Conservation (phyloP, 2,888 invertebrate species). For the Brenthis ino region DNA sequence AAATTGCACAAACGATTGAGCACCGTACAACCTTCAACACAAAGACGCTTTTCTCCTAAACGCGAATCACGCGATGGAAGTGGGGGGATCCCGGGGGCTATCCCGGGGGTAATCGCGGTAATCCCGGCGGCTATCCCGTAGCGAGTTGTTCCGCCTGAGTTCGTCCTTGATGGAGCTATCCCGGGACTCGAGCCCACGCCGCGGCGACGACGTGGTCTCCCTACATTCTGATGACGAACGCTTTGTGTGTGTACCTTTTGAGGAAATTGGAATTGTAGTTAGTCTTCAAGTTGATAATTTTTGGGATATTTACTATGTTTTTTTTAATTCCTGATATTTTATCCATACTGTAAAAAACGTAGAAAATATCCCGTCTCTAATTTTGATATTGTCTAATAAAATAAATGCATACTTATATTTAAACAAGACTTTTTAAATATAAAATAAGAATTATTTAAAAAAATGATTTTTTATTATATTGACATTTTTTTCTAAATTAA, state of each 20-base stretch:
- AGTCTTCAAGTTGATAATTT: no score
- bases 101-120: slow-evolving; percentile 49
- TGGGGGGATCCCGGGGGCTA: slow-evolving; percentile 52
- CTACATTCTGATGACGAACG: slow-evolving; percentile 78
- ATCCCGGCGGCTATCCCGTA: slow-evolving; percentile 62
- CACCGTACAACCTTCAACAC: slow-evolving; percentile 39
- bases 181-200: slow-evolving; percentile 66
- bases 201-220: slow-evolving; percentile 65
- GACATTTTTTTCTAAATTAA: no score
- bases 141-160: slow-evolving; percentile 69
- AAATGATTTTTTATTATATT: no score
- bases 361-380: no score
- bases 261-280: neutral
- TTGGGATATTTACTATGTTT: no score
- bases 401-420: no score
- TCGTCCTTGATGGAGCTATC: slow-evolving; percentile 66
- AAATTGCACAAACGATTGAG: slow-evolving; percentile 22
- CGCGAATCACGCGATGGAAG: slow-evolving; percentile 64
- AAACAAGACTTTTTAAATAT: no score
- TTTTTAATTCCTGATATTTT: no score
- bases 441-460: no score
- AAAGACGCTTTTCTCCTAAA: slow-evolving; percentile 24
- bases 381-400: no score
- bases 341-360: no score
- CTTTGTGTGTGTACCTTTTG: slow-evolving; percentile 72